Evolutionary conservation across 2,797 vertebrate genomes (phyloP), one percentile per base, ranked within the genome.

Genomic region (Propithecus perrieri): DNA sequence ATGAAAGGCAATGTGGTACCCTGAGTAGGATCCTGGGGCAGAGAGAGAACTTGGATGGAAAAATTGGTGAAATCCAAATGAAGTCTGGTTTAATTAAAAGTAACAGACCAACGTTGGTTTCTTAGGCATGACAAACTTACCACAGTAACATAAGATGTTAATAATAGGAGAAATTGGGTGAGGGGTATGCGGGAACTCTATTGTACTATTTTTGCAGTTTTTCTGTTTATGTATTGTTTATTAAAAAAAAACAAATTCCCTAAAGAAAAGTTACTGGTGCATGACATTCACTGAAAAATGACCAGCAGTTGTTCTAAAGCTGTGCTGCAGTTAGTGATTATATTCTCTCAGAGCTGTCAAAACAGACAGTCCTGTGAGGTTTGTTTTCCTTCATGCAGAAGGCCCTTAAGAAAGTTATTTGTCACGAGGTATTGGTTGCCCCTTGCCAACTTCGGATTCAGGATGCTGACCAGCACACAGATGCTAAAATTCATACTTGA

Each of bases 401-500:
- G 4, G 24, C 18, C 61, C 53, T 89, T 80, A 57, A 75, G 71
- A 92, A 83, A 88, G 50, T 50, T 48, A 41, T 63, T 85, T 87
- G 59, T 72, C 89, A 53, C 0, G 2, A 22, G 20, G 5, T 22
- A 55, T 13, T 50, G 30, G 57, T 50, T 50, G 53, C n/a, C 43
- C 53, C 38, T 75, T 93, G 85, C 38, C 81, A 91, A 4, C 75
- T 79, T 95, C 90, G 69, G 93, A 69, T 71, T 72, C 57, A 71
- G 65, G 43, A 79, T 18, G 59, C 80, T 79, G 81, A 74, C 26
- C 43, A 53, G 17, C 78, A 75, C 8, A 14, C 24, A 75, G 35
- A 61, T 50, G 78, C 65, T 92, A 88, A 94, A 91, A 87, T 93
- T 92, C 50, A 46, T 33, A 57, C 69, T 55, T 48, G 43, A 85